phyloP scores from a whole-genome alignment of 2,797 vertebrate species.

The Acanthis flammea region DNA sequence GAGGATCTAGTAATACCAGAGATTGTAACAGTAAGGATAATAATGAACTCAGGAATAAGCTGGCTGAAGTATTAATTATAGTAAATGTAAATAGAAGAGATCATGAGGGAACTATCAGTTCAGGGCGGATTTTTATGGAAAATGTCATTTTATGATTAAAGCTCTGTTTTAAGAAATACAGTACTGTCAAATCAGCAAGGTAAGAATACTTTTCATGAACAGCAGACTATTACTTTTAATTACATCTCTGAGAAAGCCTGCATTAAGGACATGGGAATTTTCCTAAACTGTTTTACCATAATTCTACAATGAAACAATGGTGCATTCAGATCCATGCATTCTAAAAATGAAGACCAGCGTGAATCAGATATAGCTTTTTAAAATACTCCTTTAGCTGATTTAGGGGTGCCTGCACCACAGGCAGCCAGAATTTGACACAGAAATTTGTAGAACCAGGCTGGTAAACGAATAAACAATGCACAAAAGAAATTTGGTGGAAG shows the following conservation, averaged over 20 bases:
- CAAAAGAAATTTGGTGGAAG: background rate
- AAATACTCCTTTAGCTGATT: background rate
- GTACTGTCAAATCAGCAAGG: background rate
- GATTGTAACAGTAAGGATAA: constrained; percentile 42
- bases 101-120: constrained; percentile 10
- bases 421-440: background rate
- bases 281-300: background rate
- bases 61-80: constrained; percentile 41
- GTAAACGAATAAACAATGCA: background rate
- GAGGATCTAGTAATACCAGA: constrained; percentile 39
- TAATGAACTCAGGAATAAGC: constrained; percentile 26
- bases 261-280: background rate
- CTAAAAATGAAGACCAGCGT: background rate
- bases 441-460: background rate
- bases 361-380: background rate
- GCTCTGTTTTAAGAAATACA: background rate
- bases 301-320: background rate
- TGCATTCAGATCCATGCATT: background rate
- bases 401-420: background rate
- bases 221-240: constrained; percentile 29
- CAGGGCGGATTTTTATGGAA: constrained; percentile 15
- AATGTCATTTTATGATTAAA: constrained; percentile 50
- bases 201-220: constrained; percentile 14
- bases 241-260: background rate
- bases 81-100: constrained; percentile 49